Conservation (phyloP, 2,888 invertebrate species). For the Morpho helenor region DNA sequence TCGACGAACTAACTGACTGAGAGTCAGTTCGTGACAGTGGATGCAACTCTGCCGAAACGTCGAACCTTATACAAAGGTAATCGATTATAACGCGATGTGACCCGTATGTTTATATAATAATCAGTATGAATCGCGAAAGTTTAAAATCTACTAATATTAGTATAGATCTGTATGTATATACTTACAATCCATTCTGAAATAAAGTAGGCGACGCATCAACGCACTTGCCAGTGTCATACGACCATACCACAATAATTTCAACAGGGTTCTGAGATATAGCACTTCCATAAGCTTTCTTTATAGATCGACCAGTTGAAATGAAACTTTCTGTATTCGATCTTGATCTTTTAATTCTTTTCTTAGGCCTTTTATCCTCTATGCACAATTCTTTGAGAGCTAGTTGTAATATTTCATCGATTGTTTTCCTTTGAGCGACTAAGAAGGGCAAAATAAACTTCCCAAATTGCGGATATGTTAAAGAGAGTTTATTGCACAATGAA, state of each 20-base stretch:
- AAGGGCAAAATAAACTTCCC: constrained; percentile 74
- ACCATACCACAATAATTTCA: constrained; percentile 74
- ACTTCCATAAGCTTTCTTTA: constrained; percentile 31
- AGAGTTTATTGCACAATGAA: constrained; percentile 79
- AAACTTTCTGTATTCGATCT: constrained; percentile 28
- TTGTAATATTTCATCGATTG: constrained; percentile 54
- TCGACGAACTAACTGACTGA: too few species aligned
- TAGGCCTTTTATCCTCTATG: constrained; percentile 34
- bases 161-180: constrained; percentile 22
- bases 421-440: constrained; percentile 68
- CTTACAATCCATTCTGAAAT: constrained; percentile 68
- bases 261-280: constrained; percentile 26
- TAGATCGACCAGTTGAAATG: constrained; percentile 17
- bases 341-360: constrained; percentile 41
- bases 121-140: too few species aligned
- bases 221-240: constrained; percentile 85
- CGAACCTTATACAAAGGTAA: too few species aligned
- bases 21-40: too few species aligned
- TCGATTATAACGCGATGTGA: too few species aligned
- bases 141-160: too few species aligned
- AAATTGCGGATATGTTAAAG: constrained; percentile 54
- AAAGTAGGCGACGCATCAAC: constrained; percentile 88
- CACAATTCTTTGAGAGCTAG: constrained; percentile 46
- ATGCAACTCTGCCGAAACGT: too few species aligned
- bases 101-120: too few species aligned